Evolutionary conservation across 2,888 invertebrate genomes (phyloP).

Genomic region (Ophion costatus): DNA sequence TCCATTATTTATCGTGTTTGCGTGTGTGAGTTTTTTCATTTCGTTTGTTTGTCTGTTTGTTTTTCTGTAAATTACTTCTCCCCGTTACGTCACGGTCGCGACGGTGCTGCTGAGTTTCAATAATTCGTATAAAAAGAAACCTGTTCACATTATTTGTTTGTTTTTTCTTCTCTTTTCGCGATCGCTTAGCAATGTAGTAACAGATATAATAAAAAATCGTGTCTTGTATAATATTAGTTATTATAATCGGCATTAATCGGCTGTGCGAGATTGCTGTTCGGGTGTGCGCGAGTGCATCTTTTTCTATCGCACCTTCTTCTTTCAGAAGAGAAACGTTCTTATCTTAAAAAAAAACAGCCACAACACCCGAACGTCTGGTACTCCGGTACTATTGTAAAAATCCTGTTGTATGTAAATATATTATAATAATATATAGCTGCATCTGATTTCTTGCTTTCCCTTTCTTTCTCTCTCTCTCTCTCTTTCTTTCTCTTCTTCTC

Average conservation of each 20-base stretch:
- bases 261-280: slow-evolving; percentile 62
- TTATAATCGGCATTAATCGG: slow-evolving; percentile 69
- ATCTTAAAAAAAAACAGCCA: slow-evolving; percentile 54
- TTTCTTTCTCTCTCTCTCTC: slow-evolving; percentile 63
- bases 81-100: slow-evolving; percentile 37
- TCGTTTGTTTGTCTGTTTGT: neutral
- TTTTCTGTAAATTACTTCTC: slow-evolving; percentile 20
- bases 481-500: slow-evolving; percentile 31
- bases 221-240: slow-evolving; percentile 75
- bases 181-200: slow-evolving; percentile 80
- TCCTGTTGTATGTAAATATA: slow-evolving; percentile 82
- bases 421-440: slow-evolving; percentile 83
- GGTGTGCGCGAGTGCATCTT: slow-evolving; percentile 22
- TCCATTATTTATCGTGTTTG: slow-evolving; percentile 19
- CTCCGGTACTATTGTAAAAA: slow-evolving; percentile 80
- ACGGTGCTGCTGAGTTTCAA: slow-evolving; percentile 44
- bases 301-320: slow-evolving; percentile 41
- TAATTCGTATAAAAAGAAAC: slow-evolving; percentile 67
- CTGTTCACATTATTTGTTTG: slow-evolving; percentile 45
- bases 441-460: slow-evolving; percentile 75
- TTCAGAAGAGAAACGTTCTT: slow-evolving; percentile 50
- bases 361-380: slow-evolving; percentile 64
- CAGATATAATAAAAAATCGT: slow-evolving; percentile 78
- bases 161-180: slow-evolving; percentile 47
- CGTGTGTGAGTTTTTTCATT: neutral